phyloP scores from a whole-genome alignment of 2,888 invertebrate species.

The Micropterix aruncella region DNA sequence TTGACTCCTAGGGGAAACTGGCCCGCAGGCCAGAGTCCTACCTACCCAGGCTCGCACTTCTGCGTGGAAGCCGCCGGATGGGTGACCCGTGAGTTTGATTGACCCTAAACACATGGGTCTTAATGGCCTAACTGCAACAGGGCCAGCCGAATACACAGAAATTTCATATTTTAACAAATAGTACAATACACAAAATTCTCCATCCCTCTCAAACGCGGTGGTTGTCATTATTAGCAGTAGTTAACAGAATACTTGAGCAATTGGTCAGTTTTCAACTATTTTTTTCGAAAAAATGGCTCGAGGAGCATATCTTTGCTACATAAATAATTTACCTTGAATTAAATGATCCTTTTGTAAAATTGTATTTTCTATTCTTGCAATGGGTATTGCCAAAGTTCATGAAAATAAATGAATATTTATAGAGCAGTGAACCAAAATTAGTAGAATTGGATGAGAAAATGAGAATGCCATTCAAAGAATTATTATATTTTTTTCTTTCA shows the following conservation, averaged over 20 bases:
- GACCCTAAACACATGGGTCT: too few relatives aligned
- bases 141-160: too few relatives aligned
- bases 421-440: too few relatives aligned
- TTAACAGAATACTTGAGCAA: slow-evolving; percentile 8
- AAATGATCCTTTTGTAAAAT: slow-evolving; percentile 6
- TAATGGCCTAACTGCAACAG: too few relatives aligned
- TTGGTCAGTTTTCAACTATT: slow-evolving; percentile 5
- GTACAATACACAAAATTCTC: slow-evolving; percentile 7
- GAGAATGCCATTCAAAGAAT: slow-evolving; percentile 4
- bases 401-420: slow-evolving; percentile 5
- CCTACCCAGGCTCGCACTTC: too few relatives aligned
- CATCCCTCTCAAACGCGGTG: slow-evolving; percentile 10
- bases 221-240: slow-evolving; percentile 8
- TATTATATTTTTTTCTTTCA: slow-evolving; percentile 4
- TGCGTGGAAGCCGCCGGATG: too few relatives aligned
- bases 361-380: slow-evolving; percentile 7
- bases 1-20: too few relatives aligned
- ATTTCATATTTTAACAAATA: too few relatives aligned
- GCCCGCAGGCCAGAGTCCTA: too few relatives aligned
- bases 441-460: too few relatives aligned
- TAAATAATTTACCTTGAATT: slow-evolving; percentile 5
- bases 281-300: slow-evolving; percentile 4
- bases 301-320: slow-evolving; percentile 4
- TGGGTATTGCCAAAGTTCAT: slow-evolving; percentile 7
- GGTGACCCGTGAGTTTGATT: too few relatives aligned